phyloP scores from a whole-genome alignment of 1,140 invertebrate genomes.

The Brachionus angularis region DNA sequence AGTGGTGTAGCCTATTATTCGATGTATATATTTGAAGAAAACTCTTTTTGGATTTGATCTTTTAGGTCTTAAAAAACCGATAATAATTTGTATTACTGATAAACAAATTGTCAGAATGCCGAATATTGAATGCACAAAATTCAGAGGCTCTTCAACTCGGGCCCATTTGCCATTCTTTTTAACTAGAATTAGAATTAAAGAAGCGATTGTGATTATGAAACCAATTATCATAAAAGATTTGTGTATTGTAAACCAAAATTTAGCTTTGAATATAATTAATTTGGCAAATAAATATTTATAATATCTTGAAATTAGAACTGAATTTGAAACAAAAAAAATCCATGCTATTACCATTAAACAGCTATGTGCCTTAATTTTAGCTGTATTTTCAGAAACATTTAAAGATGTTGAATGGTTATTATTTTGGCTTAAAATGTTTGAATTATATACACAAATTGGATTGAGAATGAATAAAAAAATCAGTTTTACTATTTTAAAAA shows the following conservation, averaged over 20 bases:
- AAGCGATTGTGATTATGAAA: background rate
- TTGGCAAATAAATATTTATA: constrained; percentile 5
- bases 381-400: background rate
- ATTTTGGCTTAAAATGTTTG: background rate
- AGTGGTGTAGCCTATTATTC: background rate
- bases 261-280: background rate
- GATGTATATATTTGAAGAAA: background rate
- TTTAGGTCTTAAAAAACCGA: background rate
- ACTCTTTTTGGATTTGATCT: background rate
- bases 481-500: too few relatives aligned
- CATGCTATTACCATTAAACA: constrained; percentile 42
- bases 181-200: constrained; percentile 15
- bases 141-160: background rate
- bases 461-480: too few relatives aligned
- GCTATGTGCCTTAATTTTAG: too few relatives aligned
- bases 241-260: constrained; percentile 20
- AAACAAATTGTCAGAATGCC: constrained; percentile 11
- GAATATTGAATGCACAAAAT: constrained; percentile 35
- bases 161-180: constrained; percentile 26
- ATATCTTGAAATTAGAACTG: constrained; percentile 22
- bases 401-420: background rate
- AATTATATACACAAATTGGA: too few relatives aligned
- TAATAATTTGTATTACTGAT: background rate
- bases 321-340: constrained; percentile 23
- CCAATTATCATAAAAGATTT: constrained; percentile 23